Evolutionary conservation across 1,140 invertebrate genomes (phyloP).

Genomic region (Heliconius melpomene): DNA sequence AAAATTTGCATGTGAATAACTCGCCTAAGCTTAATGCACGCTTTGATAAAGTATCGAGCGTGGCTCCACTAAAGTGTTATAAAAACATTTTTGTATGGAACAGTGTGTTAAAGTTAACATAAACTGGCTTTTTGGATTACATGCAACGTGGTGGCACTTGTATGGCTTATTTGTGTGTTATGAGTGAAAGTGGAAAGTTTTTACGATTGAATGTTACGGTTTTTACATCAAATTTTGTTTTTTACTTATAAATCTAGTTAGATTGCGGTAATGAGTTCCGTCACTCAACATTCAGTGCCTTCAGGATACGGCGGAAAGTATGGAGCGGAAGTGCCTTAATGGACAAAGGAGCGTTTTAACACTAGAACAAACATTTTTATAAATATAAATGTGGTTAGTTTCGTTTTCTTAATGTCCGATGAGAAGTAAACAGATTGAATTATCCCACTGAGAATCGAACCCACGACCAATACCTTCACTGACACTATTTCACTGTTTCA

Average conservation of each 20-base stretch:
- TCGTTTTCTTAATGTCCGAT: too few species aligned
- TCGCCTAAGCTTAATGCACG: slow-evolving; percentile 37
- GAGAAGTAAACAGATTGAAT: too few species aligned
- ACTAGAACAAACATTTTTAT: too few species aligned
- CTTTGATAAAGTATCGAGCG: slow-evolving; percentile 25
- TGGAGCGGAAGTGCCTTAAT: too few species aligned
- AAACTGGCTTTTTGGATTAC: slow-evolving; percentile 11
- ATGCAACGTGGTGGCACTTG: not conserved
- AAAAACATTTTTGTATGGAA: slow-evolving; percentile 22
- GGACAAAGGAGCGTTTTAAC: too few species aligned
- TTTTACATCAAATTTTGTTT: too few species aligned
- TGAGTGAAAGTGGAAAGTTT: not conserved
- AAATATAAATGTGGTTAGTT: too few species aligned
- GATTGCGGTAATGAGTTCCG: not conserved
- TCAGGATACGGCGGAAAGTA: too few species aligned
- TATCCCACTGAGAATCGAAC: too few species aligned
- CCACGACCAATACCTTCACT: too few species aligned
- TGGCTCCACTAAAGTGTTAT: slow-evolving; percentile 13
- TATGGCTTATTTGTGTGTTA: not conserved
- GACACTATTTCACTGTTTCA: too few species aligned
- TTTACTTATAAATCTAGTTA: too few species aligned
- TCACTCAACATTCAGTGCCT: not conserved
- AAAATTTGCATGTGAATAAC: slow-evolving; percentile 45
- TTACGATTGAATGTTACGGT: not conserved
- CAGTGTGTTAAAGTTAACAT: not conserved